Base-by-base conservation (phyloP, 2,797 vertebrate species). In the Betta splendens region DNA sequence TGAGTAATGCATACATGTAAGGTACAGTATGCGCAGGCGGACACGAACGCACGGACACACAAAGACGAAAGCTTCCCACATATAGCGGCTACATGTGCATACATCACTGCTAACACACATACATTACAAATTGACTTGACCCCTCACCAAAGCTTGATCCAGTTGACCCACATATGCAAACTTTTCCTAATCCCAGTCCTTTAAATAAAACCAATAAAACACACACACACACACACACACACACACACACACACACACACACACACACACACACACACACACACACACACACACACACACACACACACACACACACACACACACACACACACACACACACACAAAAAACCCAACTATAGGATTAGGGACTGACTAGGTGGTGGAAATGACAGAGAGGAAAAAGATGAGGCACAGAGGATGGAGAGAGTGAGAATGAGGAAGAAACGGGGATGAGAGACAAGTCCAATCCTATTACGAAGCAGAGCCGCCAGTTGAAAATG, bases 381-480 rank as follows among this genome's bases (percentile, higher is more conserved):
- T 64, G 76, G 62, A 63, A 55, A 69, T 62, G 55, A 69, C 72
- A 78, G 45, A 26, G 57, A 62, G 31, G 26, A 25, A 62, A 58
- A 63, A 43, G n/a, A 60, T 6, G 48, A 71, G 20, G 66, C 66
- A 52, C 17, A 46, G 48, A 31, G 70, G 56, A 70, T 46, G 42
- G 49, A 70, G 49, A 77, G 56, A 69, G 53, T 54, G 70, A 66
- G 67, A 75, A 31, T 43, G 55, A 63, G 52, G 63, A 53, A 65
- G 59, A 57, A 33, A 47, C 22, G 32, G 29, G 22, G 48, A 32
- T 65, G 48, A 49, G 64, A 72, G 79, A 66, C 52, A 49, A 71
- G 68, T 28, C 45, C 76, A 81, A 90, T 85, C 84, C 84, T 86
- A 84, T 89, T 88, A 90, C 33, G 48, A 79, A 73, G 64, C 63